phyloP scores from a whole-genome alignment of 2,113 vertebrate species.

The Tachycineta bicolor region DNA sequence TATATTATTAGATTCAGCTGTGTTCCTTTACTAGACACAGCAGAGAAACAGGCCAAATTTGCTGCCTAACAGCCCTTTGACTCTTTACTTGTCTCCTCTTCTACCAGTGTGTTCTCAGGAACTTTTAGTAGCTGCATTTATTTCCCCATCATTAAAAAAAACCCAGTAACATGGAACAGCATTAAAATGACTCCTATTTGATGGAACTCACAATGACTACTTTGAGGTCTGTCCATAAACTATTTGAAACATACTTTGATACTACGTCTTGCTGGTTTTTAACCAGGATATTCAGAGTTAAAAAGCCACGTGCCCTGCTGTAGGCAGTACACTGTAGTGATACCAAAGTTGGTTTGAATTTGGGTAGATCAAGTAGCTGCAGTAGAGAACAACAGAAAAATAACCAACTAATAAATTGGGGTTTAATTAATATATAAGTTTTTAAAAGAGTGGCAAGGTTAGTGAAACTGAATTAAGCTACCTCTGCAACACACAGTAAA shows the following conservation, averaged over 20 bases:
- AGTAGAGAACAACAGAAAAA: background rate
- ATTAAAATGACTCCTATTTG: background rate
- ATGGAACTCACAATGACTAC: background rate
- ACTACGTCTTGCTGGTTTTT: background rate
- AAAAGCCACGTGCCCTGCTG: background rate
- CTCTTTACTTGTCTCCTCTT: background rate
- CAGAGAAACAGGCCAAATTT: background rate
- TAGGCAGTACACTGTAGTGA: background rate
- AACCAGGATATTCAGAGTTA: background rate
- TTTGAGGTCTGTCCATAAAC: background rate
- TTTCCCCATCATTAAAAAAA: background rate
- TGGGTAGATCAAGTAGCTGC: background rate
- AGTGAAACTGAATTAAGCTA: background rate
- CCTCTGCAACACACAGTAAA: background rate
- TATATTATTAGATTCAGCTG: background rate
- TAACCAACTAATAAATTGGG: background rate
- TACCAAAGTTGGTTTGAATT: background rate
- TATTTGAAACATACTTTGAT: background rate
- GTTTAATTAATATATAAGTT: background rate
- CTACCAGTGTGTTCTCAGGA: background rate
- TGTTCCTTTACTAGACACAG: background rate
- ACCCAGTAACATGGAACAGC: accelerated
- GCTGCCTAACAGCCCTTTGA: background rate
- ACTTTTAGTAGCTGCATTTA: background rate
- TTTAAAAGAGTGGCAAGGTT: background rate